These are phyloP conservation scores for Hydropsyche tenuis DNA, from an alignment of 1,140 invertebrate species.

Conservation along the genomic window DNA sequence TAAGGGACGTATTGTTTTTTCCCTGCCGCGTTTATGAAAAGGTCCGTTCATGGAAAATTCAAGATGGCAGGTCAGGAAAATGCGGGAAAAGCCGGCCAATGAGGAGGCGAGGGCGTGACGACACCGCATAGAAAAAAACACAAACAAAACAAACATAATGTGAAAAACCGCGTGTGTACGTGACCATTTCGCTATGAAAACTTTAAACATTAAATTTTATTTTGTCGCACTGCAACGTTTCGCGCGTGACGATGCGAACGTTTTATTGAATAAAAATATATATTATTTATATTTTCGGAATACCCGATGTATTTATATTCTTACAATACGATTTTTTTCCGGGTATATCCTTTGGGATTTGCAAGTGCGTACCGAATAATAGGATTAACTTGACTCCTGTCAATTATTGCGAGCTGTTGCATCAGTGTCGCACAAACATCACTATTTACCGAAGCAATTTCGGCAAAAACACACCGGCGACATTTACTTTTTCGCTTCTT, in stretches of 20 bases:
- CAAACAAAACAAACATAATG: background rate
- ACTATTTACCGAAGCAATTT: too few species aligned
- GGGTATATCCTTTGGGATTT: constrained; percentile 8
- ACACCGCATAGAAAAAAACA: background rate
- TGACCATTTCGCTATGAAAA: too few species aligned
- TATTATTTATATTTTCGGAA: too few species aligned
- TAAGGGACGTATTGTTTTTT: constrained; percentile 45
- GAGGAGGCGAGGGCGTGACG: constrained; percentile 31
- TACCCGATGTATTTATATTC: too few species aligned
- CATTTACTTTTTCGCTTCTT: too few species aligned
- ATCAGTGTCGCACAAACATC: background rate
- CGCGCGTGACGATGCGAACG: too few species aligned
- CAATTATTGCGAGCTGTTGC: constrained; percentile 18
- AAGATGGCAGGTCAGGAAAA: constrained; percentile 46
- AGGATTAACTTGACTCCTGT: constrained; percentile 24
- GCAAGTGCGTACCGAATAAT: constrained; percentile 4
- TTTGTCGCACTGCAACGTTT: too few species aligned
- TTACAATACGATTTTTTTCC: too few species aligned
- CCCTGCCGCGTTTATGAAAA: constrained; percentile 35
- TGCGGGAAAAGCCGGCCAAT: constrained; percentile 33
- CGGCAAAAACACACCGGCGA: too few species aligned
- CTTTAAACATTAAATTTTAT: too few species aligned
- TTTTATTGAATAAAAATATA: too few species aligned
- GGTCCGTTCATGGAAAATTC: constrained; percentile 49
- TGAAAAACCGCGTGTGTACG: too few species aligned